phyloP scores from a whole-genome alignment of 2,888 invertebrate genomes.

The Parnassius mnemosyne region DNA sequence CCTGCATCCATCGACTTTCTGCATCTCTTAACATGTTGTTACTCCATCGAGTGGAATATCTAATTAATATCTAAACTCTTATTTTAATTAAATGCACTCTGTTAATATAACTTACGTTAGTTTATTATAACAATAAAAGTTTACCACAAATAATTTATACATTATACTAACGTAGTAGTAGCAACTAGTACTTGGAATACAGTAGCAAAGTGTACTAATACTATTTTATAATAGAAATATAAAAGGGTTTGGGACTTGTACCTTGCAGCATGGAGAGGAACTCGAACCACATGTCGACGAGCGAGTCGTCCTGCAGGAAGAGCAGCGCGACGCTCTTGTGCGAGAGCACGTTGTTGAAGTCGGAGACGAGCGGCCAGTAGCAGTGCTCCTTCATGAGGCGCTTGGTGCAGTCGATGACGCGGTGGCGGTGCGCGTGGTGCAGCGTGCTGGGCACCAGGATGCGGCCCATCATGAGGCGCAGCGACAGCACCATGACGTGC shows the following conservation, averaged over 20 bases:
- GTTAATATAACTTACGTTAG: too few species aligned
- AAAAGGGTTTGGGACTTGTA: slow-evolving; percentile 48
- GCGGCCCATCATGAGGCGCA: slow-evolving; percentile 95
- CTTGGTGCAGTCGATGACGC: slow-evolving; percentile 94
- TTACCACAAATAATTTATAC: too few species aligned
- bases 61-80: too few species aligned
- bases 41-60: too few species aligned
- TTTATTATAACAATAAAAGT: too few species aligned
- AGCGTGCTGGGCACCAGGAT: slow-evolving; percentile 93
- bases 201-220: too few species aligned
- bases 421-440: slow-evolving; percentile 91
- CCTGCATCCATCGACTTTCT: too few species aligned
- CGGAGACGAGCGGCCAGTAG: slow-evolving; percentile 98
- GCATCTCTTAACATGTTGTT: too few species aligned
- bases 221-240: too few species aligned
- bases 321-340: slow-evolving; percentile 94
- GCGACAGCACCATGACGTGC: slow-evolving; percentile 92
- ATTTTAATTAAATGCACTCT: too few species aligned
- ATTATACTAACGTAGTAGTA: too few species aligned
- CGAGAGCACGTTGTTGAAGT: slow-evolving; percentile 96
- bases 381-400: slow-evolving; percentile 98
- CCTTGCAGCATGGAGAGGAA: slow-evolving; percentile 97
- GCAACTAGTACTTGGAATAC: too few species aligned
- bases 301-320: slow-evolving; percentile 92
- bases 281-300: slow-evolving; percentile 98